Conservation (phyloP, 2,113 vertebrate genomes). For the Hemiscyllium ocellatum region DNA sequence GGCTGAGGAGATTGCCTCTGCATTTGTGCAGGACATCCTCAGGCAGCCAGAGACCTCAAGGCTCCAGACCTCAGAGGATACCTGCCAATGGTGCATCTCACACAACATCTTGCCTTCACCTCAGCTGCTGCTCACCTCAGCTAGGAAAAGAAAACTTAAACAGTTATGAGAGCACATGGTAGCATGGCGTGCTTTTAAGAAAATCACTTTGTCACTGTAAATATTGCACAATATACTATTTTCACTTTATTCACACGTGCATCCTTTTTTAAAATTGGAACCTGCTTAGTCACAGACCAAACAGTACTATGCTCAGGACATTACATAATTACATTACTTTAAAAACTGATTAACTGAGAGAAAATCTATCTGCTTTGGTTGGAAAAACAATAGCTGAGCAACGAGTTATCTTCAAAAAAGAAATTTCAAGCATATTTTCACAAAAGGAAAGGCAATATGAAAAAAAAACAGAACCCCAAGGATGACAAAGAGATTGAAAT, state of each 20-base stretch:
- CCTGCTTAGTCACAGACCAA: neutral
- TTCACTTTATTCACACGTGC: neutral
- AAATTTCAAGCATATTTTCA: too few species aligned
- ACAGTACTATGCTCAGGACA: neutral
- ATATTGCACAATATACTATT: too few species aligned
- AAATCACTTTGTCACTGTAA: too few species aligned
- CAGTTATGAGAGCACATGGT: neutral
- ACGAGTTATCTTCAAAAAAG: too few species aligned
- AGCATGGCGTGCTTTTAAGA: neutral
- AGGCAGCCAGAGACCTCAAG: neutral
- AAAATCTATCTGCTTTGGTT: too few species aligned
- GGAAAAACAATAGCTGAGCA: too few species aligned
- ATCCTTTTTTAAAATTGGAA: neutral
- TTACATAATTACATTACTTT: too few species aligned
- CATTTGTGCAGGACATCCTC: neutral
- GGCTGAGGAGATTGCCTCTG: neutral
- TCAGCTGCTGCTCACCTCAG: too few species aligned
- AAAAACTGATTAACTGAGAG: too few species aligned
- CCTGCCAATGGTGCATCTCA: neutral
- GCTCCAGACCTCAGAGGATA: neutral
- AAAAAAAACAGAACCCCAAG: too few species aligned
- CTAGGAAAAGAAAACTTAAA: neutral
- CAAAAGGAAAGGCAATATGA: too few species aligned
- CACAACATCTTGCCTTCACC: neutral
- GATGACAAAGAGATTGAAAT: too few species aligned